Evolutionary conservation across 1,140 invertebrate species (phyloP).

Genomic region (Psilanteris sp.): DNA sequence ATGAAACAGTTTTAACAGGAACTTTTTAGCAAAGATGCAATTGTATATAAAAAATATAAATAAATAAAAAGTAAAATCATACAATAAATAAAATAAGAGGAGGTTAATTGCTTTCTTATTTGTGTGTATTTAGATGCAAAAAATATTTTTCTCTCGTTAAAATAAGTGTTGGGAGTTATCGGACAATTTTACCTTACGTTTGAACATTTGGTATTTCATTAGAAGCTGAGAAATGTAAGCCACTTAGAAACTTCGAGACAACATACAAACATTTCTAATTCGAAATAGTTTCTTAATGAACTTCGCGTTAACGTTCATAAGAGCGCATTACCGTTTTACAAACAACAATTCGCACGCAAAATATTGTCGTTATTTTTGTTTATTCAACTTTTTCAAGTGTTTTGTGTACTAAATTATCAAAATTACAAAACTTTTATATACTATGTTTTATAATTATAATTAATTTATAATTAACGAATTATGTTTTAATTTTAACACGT

Average conservation of each 20-base stretch:
- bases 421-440: too few relatives aligned
- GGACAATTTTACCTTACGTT: conserved; percentile 7
- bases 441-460: too few relatives aligned
- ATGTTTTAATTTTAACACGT: too few relatives aligned
- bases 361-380: not conserved
- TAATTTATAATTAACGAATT: too few relatives aligned
- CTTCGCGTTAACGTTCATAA: conserved; percentile 11
- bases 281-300: conserved; percentile 42
- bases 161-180: conserved; percentile 28
- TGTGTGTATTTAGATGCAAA: not conserved
- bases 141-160: conserved; percentile 10
- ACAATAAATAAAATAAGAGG: not conserved
- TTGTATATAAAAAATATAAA: conserved; percentile 9
- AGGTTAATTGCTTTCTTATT: conserved; percentile 4
- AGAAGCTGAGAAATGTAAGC: conserved; percentile 27
- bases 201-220: conserved; percentile 46
- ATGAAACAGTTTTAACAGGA: conserved; percentile 7
- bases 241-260: conserved; percentile 33
- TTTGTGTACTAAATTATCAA: too few relatives aligned
- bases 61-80: not conserved
- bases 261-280: conserved; percentile 40
- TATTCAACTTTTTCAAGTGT: too few relatives aligned
- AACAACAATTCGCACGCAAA: not conserved
- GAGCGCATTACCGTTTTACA: conserved; percentile 5
- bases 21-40: not conserved